Base-by-base conservation (phyloP, 2,888 invertebrate species). In the Xylota segnis region DNA sequence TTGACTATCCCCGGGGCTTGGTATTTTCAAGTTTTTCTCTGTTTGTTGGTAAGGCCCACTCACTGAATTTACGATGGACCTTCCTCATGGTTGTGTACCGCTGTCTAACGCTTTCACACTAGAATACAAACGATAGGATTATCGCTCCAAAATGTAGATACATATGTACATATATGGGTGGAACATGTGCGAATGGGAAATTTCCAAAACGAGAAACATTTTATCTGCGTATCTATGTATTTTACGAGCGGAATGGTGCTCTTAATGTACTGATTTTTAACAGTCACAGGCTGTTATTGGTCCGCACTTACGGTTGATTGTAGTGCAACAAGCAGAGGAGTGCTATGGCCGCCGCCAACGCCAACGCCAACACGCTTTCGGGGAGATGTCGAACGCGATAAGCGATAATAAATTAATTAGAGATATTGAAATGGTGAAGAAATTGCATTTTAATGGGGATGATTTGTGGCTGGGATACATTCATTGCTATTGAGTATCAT, bases 331-430 rank as follows among this genome's bases (percentile, higher is more conserved):
- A 79, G 79, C 79, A 63, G 27, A 34, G 43, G 9, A 34, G 52
- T 12, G 10, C 14, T n/a, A 29, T 29, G 4, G 5, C 16, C 16
- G 43, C 65, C 50, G 58, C 59, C 50, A 65, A 68, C 63, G 79
- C 65, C 50, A n/a, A n/a, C n/a, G 58, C 59, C 58, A 66, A 68
- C 65, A 23, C 3, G 79, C 75, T 81, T 61, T 74, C 12, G 72
- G 82, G 71, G 86, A 89, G 90, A 91, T 91, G 91, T 91, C 89
- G 89, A 88, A 88, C 87, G 89, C 90, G 91, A 91, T 91, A 91
- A 91, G 90, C 91, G 91, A 91, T 91, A 91, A 91, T 91, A 91
- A 91, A 91, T 91, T 91, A 91, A 91, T 91, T 91, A 91, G 91
- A 91, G 91, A 91, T 91, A 91, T 91, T 91, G 91, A 91, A 91